Percentiles rank a stretch among this genome's conserved stretches.
Evolutionary conservation across 2,888 invertebrate species (phyloP).

Genomic region (Alcis repandata): DNA sequence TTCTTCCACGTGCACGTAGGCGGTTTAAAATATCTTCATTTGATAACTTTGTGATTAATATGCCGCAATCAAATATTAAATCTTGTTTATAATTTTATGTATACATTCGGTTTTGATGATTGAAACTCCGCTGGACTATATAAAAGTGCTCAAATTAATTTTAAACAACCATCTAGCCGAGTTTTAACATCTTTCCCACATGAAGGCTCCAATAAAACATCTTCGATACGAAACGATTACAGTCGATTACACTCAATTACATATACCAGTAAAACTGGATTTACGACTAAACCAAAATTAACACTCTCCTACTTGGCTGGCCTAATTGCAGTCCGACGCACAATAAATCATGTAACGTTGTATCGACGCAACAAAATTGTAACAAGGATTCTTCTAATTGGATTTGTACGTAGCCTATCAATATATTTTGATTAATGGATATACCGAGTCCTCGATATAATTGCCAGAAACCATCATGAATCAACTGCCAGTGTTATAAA

Average conservation of each 20-base stretch:
- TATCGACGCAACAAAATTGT: constrained; percentile 74
- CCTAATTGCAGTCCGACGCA: constrained; percentile 71
- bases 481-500: constrained; percentile 80
- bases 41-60: constrained; percentile 28
- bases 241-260: constrained; percentile 73
- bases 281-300: constrained; percentile 79
- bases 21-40: constrained; percentile 11
- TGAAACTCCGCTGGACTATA: constrained; percentile 17
- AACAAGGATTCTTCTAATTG: constrained; percentile 83
- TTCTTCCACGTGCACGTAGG: constrained; percentile 12
- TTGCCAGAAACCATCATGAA: constrained; percentile 82
- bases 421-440: constrained; percentile 82
- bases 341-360: constrained; percentile 76
- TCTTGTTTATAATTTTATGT: constrained; percentile 20
- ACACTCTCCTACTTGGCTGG: constrained; percentile 69
- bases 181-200: constrained; percentile 61
- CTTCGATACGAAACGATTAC: constrained; percentile 65
- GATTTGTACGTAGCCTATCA: constrained; percentile 83
- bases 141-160: constrained; percentile 34
- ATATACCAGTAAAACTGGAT: constrained; percentile 71
- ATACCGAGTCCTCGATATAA: constrained; percentile 73
- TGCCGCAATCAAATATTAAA: constrained; percentile 24
- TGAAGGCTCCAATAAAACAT: constrained; percentile 63
- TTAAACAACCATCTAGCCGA: constrained; percentile 39
- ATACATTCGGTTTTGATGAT: constrained; percentile 14